Percentiles rank a stretch among this genome's conserved stretches.
Conservation (phyloP, 2,888 invertebrate species). For the Trichacis sp. region DNA sequence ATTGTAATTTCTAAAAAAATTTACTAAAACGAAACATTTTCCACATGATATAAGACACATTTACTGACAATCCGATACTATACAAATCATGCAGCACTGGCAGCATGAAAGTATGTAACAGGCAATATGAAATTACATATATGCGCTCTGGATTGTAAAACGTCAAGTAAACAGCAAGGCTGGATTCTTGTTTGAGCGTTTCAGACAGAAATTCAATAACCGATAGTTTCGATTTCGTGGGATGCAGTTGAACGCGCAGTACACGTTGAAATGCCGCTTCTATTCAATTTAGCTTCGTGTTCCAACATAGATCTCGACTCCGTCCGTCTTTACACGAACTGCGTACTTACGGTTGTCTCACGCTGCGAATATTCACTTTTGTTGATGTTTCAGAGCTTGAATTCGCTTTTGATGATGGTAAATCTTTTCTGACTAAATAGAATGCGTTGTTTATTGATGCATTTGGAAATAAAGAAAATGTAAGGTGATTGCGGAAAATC, state of each 20-base stretch:
- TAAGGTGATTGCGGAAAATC: no score
- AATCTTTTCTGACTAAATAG: no score
- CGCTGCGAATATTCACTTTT: slow-evolving; percentile 63
- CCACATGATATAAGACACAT: no score
- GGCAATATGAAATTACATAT: slow-evolving; percentile 34
- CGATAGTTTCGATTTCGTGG: slow-evolving; percentile 49
- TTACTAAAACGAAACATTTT: no score
- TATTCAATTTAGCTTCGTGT: slow-evolving; percentile 54
- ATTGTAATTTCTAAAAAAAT: no score
- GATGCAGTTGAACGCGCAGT: slow-evolving; percentile 47
- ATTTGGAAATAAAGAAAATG: no score
- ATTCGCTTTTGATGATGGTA: no score
- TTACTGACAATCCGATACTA: no score
- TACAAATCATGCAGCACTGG: no score
- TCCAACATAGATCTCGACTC: slow-evolving; percentile 51
- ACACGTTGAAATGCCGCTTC: slow-evolving; percentile 47
- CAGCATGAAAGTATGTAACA: no score
- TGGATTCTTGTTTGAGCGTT: slow-evolving; percentile 40
- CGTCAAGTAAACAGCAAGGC: slow-evolving; percentile 31
- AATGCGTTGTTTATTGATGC: no score
- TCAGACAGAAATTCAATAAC: slow-evolving; percentile 60
- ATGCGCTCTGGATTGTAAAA: slow-evolving; percentile 11
- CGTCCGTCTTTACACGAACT: slow-evolving; percentile 18
- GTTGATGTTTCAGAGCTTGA: slow-evolving; percentile 56
- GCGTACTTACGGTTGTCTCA: slow-evolving; percentile 55